Conservation (phyloP, 2,113 vertebrate genomes). For the Hoplias malabaricus region DNA sequence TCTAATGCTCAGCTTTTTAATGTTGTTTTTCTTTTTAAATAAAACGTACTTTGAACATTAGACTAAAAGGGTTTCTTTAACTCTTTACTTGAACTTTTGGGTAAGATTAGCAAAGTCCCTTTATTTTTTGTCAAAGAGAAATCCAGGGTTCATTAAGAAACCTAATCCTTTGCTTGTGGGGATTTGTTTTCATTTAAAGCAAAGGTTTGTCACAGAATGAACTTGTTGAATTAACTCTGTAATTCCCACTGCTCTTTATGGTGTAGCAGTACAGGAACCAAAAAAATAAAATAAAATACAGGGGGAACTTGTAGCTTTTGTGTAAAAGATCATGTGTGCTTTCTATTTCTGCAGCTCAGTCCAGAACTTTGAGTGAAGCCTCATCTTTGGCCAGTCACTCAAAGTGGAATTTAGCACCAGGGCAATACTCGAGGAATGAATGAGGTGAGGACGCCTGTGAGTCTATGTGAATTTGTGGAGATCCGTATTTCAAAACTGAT, state of each 20-base stretch:
- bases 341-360: slow-evolving; percentile 44
- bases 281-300: neutral
- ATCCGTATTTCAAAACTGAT: too few species aligned
- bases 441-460: slow-evolving; percentile 63
- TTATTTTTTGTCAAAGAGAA: too few species aligned
- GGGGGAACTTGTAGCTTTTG: neutral
- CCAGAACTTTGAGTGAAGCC: neutral
- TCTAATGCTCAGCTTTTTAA: too few species aligned
- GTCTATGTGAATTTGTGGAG: neutral
- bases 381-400: slow-evolving; percentile 39
- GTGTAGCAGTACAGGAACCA: neutral
- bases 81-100: too few species aligned
- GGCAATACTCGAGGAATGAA: slow-evolving; percentile 69
- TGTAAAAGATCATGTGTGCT: slow-evolving; percentile 14
- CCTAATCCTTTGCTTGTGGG: too few species aligned
- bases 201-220: neutral
- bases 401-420: slow-evolving; percentile 64
- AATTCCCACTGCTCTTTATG: neutral
- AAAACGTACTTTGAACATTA: too few species aligned
- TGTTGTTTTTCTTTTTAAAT: too few species aligned
- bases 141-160: too few species aligned
- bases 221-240: too few species aligned
- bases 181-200: too few species aligned
- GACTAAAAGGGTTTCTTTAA: too few species aligned
- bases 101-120: too few species aligned